A percentile compares a stretch with the other conserved stretches of the same genome.
Conservation (phyloP, 2,888 invertebrate species). For the Ochropleura plecta region DNA sequence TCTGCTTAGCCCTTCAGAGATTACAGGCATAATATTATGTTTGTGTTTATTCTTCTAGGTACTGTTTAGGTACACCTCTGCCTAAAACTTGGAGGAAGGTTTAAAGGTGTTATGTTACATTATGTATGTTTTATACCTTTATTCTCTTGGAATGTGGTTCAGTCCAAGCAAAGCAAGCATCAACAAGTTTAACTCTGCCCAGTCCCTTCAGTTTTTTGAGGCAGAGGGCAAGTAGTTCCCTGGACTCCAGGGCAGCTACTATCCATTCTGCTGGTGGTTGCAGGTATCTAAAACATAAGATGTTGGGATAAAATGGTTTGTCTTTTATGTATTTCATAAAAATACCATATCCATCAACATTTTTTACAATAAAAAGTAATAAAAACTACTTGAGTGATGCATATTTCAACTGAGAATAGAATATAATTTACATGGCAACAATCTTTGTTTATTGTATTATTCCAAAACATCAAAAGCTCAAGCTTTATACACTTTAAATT, state of each 20-base stretch:
- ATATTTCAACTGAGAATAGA: neutral
- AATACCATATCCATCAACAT: neutral
- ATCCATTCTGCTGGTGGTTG: conserved; percentile 98
- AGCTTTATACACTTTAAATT: neutral
- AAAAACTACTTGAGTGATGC: neutral
- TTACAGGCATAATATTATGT: too few relatives aligned
- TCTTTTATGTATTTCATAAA: neutral
- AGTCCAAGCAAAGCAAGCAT: conserved; percentile 99
- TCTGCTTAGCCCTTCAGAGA: too few relatives aligned
- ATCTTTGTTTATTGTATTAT: neutral
- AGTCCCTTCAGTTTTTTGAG: conserved; percentile 97
- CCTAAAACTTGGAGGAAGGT: too few relatives aligned
- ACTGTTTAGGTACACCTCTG: too few relatives aligned
- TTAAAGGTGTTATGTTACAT: too few relatives aligned
- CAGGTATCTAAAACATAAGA: conserved; percentile 92
- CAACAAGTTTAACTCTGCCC: conserved; percentile 96
- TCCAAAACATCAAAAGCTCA: neutral
- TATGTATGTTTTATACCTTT: conserved; percentile 91
- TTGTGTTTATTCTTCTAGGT: too few relatives aligned
- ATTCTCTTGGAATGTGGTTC: conserved; percentile 99
- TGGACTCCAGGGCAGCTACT: conserved; percentile 95
- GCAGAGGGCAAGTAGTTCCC: conserved; percentile 97
- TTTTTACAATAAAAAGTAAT: neutral
- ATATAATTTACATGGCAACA: neutral
- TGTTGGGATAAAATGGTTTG: neutral